Base-by-base conservation (phyloP, 2,888 invertebrate species). In the Mythimna pallens region DNA sequence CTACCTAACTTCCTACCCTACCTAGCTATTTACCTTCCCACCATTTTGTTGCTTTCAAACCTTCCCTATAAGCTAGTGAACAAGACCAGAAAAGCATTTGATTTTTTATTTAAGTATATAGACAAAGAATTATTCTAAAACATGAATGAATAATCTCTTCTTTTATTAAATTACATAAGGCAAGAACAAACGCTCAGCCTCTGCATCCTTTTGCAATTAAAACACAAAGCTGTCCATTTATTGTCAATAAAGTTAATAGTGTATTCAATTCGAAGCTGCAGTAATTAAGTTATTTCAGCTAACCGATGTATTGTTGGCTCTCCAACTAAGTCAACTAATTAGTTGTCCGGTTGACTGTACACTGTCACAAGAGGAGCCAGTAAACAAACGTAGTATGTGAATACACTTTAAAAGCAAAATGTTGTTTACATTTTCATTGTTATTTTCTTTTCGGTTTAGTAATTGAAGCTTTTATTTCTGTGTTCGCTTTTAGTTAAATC, bases 331-430 rank as follows among this genome's bases (percentile, higher is more conserved):
- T 40, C n/a, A 50, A 59, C 50, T 78, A 70, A 66, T 74, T 74
- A 64, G 20, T 47, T 25, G 22, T 64, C 36, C 43, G 50, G 30
- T 61, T 62, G 20, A 12, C 55, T 50, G 12, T 36, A 52, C 59
- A 25, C 5, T 65, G 55, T 55, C 34, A 40, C 17, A 47, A 36
- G 61, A 40, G 30, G 61, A 70, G 40, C 59, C 40, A 55, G 64
- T 34, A 50, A 76, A 55, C 30, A 55, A 70, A 54, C 17, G 22
- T 25, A 59, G 9, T 54, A n/a, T 2, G 50, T 61, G 40, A 76
- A 65, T 70, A 40, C 25, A 25, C 12, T 76, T 50, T 76, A 61
- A 65, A 71, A 76, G 59, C 70, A 55, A 50, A 76, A 65, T 20
- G 57, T 20, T 62, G 61, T 76, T 55, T 9, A 25, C 36, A 57